Evolutionary conservation across 2,113 vertebrate species (phyloP).

Genomic region (Daubentonia madagascariensis): DNA sequence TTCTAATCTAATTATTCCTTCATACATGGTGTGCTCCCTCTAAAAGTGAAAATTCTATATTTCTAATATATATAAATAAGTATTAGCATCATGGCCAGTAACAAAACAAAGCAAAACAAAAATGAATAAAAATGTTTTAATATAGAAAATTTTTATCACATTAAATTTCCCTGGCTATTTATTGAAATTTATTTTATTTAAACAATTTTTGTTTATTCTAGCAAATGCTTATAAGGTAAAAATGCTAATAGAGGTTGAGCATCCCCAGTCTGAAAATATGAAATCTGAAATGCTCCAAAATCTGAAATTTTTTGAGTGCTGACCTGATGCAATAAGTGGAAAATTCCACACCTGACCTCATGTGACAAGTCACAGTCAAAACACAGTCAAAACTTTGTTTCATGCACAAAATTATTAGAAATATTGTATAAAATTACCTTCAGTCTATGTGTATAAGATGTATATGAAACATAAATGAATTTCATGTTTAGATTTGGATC

Average conservation of each 20-base stretch:
- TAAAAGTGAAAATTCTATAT: background rate
- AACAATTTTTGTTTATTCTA: background rate
- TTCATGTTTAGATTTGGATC: background rate
- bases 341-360: background rate
- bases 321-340: background rate
- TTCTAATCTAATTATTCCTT: background rate
- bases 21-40: background rate
- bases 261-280: background rate
- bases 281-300: background rate
- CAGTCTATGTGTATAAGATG: background rate
- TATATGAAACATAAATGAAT: background rate
- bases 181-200: background rate
- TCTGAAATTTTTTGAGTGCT: background rate
- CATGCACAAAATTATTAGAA: background rate
- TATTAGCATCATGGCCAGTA: background rate
- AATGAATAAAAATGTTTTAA: background rate
- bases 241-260: background rate
- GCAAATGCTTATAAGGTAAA: background rate
- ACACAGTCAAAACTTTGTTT: background rate
- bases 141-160: background rate
- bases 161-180: conserved; percentile 1
- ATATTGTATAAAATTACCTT: background rate
- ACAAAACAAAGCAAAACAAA: background rate
- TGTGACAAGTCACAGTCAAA: background rate
- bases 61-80: background rate